These are phyloP conservation scores for Trinorchestia longiramus DNA, from an alignment of 1,140 invertebrate species.

Conservation along the genomic window DNA sequence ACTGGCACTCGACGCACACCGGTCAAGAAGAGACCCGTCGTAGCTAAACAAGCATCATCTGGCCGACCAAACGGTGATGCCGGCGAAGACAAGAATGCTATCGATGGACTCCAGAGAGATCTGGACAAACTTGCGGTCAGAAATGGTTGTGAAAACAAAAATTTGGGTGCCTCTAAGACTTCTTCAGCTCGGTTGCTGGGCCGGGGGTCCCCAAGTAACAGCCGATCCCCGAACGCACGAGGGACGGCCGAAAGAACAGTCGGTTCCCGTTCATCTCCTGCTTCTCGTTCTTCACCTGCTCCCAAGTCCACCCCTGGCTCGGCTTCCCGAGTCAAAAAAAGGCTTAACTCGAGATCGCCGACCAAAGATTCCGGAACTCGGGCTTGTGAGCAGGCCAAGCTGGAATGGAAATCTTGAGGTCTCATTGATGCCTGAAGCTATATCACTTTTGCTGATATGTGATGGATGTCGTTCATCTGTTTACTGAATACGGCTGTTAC, in stretches of 20 bases:
- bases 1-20: background rate
- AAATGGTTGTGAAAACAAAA: background rate
- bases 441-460: background rate
- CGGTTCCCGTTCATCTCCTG: background rate
- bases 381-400: background rate
- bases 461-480: background rate
- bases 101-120: background rate
- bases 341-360: background rate
- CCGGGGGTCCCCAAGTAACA: slow-evolving; percentile 6
- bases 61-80: background rate
- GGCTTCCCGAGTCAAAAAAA: background rate
- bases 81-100: background rate
- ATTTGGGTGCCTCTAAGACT: background rate
- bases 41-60: background rate
- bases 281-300: background rate
- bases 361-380: too few species aligned
- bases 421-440: background rate
- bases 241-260: background rate
- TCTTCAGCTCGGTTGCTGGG: background rate
- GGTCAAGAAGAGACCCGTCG: background rate
- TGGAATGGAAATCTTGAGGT: background rate
- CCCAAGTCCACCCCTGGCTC: background rate
- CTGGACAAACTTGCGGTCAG: background rate
- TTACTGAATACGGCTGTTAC: background rate
- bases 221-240: background rate